Percentiles rank a stretch among this genome's conserved stretches.
Evolutionary conservation across 2,113 vertebrate species (phyloP).

Genomic region (Rana temporaria): DNA sequence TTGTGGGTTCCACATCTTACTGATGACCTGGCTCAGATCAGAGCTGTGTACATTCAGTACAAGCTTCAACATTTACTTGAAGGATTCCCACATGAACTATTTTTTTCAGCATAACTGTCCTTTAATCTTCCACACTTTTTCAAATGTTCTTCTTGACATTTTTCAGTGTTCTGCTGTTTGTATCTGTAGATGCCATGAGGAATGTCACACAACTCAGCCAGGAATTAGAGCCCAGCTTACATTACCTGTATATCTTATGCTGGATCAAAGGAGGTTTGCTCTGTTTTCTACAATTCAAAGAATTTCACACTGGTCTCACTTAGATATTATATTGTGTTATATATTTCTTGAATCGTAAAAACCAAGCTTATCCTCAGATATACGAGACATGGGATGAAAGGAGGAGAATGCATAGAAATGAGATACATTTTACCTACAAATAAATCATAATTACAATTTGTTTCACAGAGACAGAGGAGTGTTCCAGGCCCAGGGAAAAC

Average conservation of each 20-base stretch:
- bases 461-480: too few relatives aligned
- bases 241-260: conserved; percentile 4
- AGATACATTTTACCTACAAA: too few relatives aligned
- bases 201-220: conserved; percentile 1
- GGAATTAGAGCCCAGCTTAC: conserved; percentile 3
- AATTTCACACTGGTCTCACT: not conserved
- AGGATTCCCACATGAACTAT: not conserved
- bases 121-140: not conserved
- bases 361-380: not conserved
- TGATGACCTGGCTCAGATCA: too few relatives aligned
- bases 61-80: too few relatives aligned
- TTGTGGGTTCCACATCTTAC: too few relatives aligned
- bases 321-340: conserved; percentile 24
- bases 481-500: too few relatives aligned
- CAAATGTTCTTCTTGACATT: conserved; percentile 12
- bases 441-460: too few relatives aligned
- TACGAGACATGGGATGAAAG: not conserved
- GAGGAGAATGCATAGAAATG: not conserved
- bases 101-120: not conserved
- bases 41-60: too few relatives aligned
- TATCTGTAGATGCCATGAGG: not conserved
- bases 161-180: conserved; percentile 22
- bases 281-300: conserved; percentile 30
- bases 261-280: conserved; percentile 4
- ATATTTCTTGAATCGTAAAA: not conserved